phyloP scores from a whole-genome alignment of 2,888 invertebrate genomes.

The Elgonia sp. region DNA sequence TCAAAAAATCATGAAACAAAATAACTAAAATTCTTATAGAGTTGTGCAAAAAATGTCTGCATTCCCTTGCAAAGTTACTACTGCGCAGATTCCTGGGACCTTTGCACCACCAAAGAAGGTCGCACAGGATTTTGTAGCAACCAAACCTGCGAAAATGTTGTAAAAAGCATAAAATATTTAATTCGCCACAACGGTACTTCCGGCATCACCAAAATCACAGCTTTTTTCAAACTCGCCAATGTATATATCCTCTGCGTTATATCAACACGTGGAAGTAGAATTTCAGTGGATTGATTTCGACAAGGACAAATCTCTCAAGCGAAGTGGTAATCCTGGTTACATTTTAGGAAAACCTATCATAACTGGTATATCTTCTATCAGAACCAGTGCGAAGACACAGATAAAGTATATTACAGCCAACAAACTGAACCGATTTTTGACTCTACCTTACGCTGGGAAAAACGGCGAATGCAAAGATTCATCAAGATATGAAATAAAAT shows the following conservation, averaged over 20 bases:
- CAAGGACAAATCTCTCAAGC: slow-evolving; percentile 79
- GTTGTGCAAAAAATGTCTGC: slow-evolving; percentile 83
- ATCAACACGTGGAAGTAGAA: slow-evolving; percentile 83
- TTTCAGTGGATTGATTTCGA: slow-evolving; percentile 82
- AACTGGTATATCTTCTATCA: slow-evolving; percentile 86
- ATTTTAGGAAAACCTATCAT: slow-evolving; percentile 90
- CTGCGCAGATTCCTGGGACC: slow-evolving; percentile 81
- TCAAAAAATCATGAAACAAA: neutral
- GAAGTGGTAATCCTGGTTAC: slow-evolving; percentile 94
- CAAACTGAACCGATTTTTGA: slow-evolving; percentile 82
- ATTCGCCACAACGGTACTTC: slow-evolving; percentile 87
- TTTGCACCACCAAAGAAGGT: slow-evolving; percentile 79
- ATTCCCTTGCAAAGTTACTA: slow-evolving; percentile 78
- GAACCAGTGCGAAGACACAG: slow-evolving; percentile 78
- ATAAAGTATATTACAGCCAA: slow-evolving; percentile 79
- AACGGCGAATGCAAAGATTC: slow-evolving; percentile 81
- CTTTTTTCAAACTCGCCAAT: slow-evolving; percentile 86
- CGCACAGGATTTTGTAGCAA: slow-evolving; percentile 79
- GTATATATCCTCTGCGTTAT: slow-evolving; percentile 82
- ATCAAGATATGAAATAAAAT: slow-evolving; percentile 81
- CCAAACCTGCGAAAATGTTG: slow-evolving; percentile 85
- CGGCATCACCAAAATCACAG: slow-evolving; percentile 86
- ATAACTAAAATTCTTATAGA: slow-evolving; percentile 74
- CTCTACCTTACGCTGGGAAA: slow-evolving; percentile 81
- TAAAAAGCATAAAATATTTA: slow-evolving; percentile 85